A percentile compares a stretch with the other conserved stretches of the same genome.
Evolutionary conservation across 2,888 invertebrate genomes (phyloP).

Genomic region (Ditylenchus weischeri): DNA sequence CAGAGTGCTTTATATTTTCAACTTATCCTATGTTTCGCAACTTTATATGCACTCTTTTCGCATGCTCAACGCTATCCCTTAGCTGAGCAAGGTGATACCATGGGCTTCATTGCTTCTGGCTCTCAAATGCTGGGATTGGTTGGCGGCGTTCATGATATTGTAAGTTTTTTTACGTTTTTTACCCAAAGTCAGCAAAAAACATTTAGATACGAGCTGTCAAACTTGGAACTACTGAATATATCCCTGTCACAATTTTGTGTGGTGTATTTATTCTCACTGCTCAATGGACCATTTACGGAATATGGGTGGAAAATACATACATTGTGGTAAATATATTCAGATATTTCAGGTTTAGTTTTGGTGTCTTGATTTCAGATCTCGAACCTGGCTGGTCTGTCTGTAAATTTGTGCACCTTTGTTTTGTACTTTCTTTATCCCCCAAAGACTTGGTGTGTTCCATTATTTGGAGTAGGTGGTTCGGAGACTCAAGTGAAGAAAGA

Average conservation of each 20-base stretch:
- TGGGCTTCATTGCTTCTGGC: constrained; percentile 52
- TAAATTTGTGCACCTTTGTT: constrained; percentile 45
- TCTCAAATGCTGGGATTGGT: constrained; percentile 49
- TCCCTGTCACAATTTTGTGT: constrained; percentile 40
- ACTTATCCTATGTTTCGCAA: constrained; percentile 22
- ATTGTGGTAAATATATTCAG: constrained; percentile 39
- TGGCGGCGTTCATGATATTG: constrained; percentile 22
- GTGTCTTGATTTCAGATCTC: constrained; percentile 39
- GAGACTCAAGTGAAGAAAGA: constrained; percentile 30
- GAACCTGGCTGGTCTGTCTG: constrained; percentile 48
- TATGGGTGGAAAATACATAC: constrained; percentile 45
- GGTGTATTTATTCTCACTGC: constrained; percentile 46
- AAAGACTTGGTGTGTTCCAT: constrained; percentile 54
- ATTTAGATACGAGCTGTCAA: constrained; percentile 19
- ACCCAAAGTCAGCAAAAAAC: too few species aligned
- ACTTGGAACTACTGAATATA: constrained; percentile 46
- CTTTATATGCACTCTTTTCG: constrained; percentile 29
- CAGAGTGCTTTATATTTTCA: constrained; percentile 50
- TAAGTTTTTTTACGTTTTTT: neutral
- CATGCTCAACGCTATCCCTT: constrained; percentile 42
- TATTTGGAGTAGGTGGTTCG: constrained; percentile 45
- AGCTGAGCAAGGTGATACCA: constrained; percentile 37
- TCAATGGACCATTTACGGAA: constrained; percentile 52
- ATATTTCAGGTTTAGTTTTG: neutral
- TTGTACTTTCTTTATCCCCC: constrained; percentile 56